These are phyloP conservation scores for Xiphophorus maculatus DNA, from an alignment of 2,113 vertebrate species.

Conservation along the genomic window DNA sequence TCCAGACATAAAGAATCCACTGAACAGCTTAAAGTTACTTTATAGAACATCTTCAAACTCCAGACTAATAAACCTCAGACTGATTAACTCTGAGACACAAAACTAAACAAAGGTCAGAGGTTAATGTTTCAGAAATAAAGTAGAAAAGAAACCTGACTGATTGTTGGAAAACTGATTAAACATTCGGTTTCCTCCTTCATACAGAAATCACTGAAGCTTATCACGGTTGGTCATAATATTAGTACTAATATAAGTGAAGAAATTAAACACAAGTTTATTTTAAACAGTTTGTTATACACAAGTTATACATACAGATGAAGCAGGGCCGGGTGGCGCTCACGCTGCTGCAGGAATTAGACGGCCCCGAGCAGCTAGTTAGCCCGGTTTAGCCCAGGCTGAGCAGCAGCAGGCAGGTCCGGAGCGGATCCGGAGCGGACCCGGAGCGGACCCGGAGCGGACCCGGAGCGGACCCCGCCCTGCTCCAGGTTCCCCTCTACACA, in stretches of 20 bases:
- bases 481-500: slow-evolving; percentile 83
- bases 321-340: slow-evolving; percentile 73
- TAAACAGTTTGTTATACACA: slow-evolving; percentile 78
- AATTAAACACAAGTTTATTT: slow-evolving; percentile 73
- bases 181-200: slow-evolving; percentile 60
- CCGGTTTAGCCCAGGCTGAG: too few relatives aligned
- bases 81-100: slow-evolving; percentile 87
- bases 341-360: slow-evolving; percentile 38
- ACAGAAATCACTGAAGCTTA: slow-evolving; percentile 71
- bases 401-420: slow-evolving; percentile 7
- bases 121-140: slow-evolving; percentile 54
- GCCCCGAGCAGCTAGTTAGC: not conserved
- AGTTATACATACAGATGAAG: slow-evolving; percentile 82
- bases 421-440: not conserved
- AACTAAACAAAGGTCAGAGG: slow-evolving; percentile 16
- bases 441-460: not conserved
- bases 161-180: slow-evolving; percentile 43
- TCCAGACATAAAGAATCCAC: slow-evolving; percentile 87
- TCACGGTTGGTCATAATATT: slow-evolving; percentile 67
- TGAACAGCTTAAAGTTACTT: slow-evolving; percentile 85
- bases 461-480: slow-evolving; percentile 60
- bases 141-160: slow-evolving; percentile 59
- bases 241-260: slow-evolving; percentile 64
- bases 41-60: slow-evolving; percentile 91
- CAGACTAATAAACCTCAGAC: slow-evolving; percentile 92